Conservation (phyloP, 2,888 invertebrate species). For the Dermolepida albohirtum region DNA sequence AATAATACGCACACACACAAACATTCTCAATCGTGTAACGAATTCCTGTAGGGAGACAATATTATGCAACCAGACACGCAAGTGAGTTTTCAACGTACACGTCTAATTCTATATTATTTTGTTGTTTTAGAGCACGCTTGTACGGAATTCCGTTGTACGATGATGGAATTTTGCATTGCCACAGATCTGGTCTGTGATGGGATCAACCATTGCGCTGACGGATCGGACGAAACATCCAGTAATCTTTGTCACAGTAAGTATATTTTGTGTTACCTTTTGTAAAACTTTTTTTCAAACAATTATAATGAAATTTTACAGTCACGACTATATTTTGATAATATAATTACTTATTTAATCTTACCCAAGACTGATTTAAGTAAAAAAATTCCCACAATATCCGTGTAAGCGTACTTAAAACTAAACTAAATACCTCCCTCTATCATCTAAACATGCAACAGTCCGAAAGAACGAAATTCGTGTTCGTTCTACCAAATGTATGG, state of each 20-base stretch:
- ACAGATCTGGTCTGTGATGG: conserved; percentile 92
- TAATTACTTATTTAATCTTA: too few species aligned
- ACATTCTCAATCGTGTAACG: conserved; percentile 1
- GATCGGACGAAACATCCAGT: conserved; percentile 89
- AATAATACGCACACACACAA: background rate
- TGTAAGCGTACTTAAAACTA: too few species aligned
- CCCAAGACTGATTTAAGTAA: too few species aligned
- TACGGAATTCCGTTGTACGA: conserved; percentile 88
- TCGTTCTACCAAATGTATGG: too few species aligned
- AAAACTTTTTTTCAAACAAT: background rate
- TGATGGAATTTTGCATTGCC: conserved; percentile 92
- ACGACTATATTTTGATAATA: too few species aligned
- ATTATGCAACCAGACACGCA: conserved; percentile 22
- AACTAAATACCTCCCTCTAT: too few species aligned
- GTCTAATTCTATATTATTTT: conserved; percentile 20
- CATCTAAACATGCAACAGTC: too few species aligned
- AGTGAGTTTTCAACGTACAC: conserved; percentile 1
- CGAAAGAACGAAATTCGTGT: too few species aligned
- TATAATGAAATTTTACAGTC: too few species aligned
- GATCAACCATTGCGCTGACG: conserved; percentile 93
- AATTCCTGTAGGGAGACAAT: conserved; percentile 7
- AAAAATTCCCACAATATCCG: too few species aligned
- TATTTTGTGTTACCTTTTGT: background rate
- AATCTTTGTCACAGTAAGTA: conserved; percentile 87
- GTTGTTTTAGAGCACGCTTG: conserved; percentile 82